A percentile compares a stretch with the other conserved stretches of the same genome.
These are phyloP conservation scores for Pseudopodoces humilis DNA, from an alignment of 2,113 vertebrate genomes.

Conservation along the genomic window DNA sequence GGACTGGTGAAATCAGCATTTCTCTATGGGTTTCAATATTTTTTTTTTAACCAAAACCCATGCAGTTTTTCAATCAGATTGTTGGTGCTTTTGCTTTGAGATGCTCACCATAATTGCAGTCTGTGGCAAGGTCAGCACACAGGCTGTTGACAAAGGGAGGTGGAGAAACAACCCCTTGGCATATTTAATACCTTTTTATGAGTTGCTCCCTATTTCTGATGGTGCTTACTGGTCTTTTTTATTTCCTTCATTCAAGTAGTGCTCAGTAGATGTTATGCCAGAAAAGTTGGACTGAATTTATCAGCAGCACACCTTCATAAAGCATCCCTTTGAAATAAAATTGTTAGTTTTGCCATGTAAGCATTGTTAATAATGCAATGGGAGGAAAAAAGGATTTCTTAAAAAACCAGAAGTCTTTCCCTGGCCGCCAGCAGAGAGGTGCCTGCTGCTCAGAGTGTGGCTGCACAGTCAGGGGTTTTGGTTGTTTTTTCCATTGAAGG, in stretches of 20 bases:
- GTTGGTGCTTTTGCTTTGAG: not conserved
- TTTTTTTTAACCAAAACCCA: not conserved
- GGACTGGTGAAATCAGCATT: not conserved
- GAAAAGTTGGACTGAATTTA: not conserved
- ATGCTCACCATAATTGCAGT: not conserved
- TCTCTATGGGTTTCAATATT: not conserved
- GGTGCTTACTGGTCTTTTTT: not conserved
- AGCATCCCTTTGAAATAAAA: constrained; percentile 28
- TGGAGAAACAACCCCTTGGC: not conserved
- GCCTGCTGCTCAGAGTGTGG: not conserved
- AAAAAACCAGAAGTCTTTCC: not conserved
- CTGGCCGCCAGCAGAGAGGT: not conserved
- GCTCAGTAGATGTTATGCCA: not conserved
- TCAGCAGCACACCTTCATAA: not conserved
- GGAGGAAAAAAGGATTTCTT: not conserved
- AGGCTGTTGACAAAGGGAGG: not conserved
- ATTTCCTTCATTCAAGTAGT: not conserved
- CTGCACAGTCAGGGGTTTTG: constrained; percentile 3
- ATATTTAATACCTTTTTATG: not conserved
- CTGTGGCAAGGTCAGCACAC: not conserved
- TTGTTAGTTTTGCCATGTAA: constrained; percentile 45
- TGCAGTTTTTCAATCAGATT: not conserved
- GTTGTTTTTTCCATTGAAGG: not conserved
- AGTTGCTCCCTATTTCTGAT: not conserved
- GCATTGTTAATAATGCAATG: constrained; percentile 28